Conservation (phyloP, 2,888 invertebrate species). For the Microctonus hyperodae region DNA sequence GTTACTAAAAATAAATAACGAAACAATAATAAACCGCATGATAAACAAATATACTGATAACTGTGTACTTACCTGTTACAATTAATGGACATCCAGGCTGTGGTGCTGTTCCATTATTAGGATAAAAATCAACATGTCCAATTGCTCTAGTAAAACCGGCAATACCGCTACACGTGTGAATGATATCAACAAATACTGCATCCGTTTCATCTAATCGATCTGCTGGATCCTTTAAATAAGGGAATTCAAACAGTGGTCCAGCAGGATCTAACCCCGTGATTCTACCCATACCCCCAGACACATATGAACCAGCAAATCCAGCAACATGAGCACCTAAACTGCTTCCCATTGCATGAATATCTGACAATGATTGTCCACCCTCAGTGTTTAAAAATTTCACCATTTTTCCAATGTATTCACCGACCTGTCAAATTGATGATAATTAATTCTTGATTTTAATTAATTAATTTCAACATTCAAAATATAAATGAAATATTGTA, state of each 20-base stretch:
- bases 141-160: constrained; percentile 70
- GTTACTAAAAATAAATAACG: constrained; percentile 64
- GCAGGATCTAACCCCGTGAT: constrained; percentile 73
- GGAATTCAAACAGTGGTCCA: constrained; percentile 68
- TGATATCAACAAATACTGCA: constrained; percentile 76
- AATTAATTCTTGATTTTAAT: neutral
- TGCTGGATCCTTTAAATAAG: constrained; percentile 49
- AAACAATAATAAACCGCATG: neutral
- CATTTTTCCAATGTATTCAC: constrained; percentile 54
- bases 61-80: constrained; percentile 46
- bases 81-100: constrained; percentile 74
- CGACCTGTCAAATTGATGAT: constrained; percentile 47
- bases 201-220: constrained; percentile 70
- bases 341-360: constrained; percentile 59
- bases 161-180: constrained; percentile 76
- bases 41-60: no score
- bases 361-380: constrained; percentile 42
- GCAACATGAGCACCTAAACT: constrained; percentile 61
- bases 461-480: no score
- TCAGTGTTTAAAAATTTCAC: constrained; percentile 49
- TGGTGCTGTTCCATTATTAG: constrained; percentile 72
- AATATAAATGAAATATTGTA: no score
- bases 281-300: constrained; percentile 55
- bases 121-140: constrained; percentile 79
- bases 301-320: constrained; percentile 50